A percentile compares a stretch with the other conserved stretches of the same genome.
These are phyloP conservation scores for Heliothis virescens DNA, from an alignment of 1,140 invertebrate species.

Conservation along the genomic window DNA sequence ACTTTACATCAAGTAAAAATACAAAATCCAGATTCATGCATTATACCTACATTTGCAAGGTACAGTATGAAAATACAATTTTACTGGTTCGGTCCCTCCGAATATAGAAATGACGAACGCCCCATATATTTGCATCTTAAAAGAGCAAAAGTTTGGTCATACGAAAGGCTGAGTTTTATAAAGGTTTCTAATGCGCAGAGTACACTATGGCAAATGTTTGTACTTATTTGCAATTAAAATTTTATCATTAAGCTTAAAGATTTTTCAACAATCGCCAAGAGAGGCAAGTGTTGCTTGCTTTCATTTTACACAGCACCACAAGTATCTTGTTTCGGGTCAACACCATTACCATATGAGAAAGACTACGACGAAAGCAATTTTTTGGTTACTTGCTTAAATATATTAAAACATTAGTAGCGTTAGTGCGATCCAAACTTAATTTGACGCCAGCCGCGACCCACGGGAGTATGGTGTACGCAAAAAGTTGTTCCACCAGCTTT, in stretches of 20 bases:
- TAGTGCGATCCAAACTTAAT: conserved; percentile 20
- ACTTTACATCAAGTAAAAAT: not conserved
- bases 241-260: not conserved
- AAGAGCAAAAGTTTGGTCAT: conserved; percentile 45
- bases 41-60: not conserved
- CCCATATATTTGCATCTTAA: conserved; percentile 48
- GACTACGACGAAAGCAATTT: not conserved
- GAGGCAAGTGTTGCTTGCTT: no score
- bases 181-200: conserved; percentile 26
- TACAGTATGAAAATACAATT: conserved; percentile 20
- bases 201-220: conserved; percentile 22
- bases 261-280: no score
- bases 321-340: no score
- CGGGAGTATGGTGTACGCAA: conserved; percentile 30
- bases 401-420: not conserved
- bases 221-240: conserved; percentile 6
- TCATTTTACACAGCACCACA: no score
- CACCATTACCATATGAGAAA: not conserved
- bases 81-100: conserved; percentile 6
- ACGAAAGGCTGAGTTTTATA: conserved; percentile 42
- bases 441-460: conserved; percentile 3
- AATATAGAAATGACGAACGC: conserved; percentile 43
- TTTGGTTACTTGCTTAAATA: no score
- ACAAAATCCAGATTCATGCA: no score
- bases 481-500: conserved; percentile 42